phyloP scores from a whole-genome alignment of 2,888 invertebrate genomes.

The Mesochorus sp. region DNA sequence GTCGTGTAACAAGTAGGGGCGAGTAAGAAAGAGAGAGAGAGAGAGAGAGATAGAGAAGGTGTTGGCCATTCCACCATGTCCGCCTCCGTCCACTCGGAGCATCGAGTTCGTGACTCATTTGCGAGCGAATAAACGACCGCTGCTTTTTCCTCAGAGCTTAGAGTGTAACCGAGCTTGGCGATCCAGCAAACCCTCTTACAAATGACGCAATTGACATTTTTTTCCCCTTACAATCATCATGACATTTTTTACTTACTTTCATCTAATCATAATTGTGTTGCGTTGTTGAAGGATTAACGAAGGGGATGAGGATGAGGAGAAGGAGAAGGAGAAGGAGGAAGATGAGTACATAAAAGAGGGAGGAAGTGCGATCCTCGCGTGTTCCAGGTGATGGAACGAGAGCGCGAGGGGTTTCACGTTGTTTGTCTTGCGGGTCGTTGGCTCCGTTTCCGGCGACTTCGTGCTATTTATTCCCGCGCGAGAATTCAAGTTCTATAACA shows the following conservation, averaged over 20 bases:
- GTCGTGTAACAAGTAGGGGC: conserved; percentile 79
- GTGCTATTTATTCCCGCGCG: not conserved
- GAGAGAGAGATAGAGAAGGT: conserved; percentile 54
- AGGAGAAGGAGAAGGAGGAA: no score
- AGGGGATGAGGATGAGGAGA: no score
- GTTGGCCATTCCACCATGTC: conserved; percentile 63
- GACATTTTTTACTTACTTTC: no score
- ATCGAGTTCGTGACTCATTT: conserved; percentile 78
- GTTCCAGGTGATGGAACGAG: conserved; percentile 17
- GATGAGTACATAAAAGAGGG: no score
- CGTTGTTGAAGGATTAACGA: not conserved
- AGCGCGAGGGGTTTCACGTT: conserved; percentile 47
- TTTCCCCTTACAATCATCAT: no score
- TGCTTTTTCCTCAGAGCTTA: conserved; percentile 8
- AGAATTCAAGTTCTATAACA: no score
- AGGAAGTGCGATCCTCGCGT: conserved; percentile 23
- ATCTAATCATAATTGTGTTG: no score
- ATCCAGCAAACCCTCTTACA: no score
- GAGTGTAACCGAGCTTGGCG: no score
- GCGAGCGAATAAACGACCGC: conserved; percentile 70
- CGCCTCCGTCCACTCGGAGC: conserved; percentile 64
- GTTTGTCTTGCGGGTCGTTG: conserved; percentile 61
- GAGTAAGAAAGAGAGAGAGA: conserved; percentile 15
- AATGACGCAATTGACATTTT: no score
- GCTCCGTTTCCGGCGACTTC: conserved; percentile 57